Conservation (phyloP, 2,797 vertebrate genomes). For the Parotocinclus haroldoi region DNA sequence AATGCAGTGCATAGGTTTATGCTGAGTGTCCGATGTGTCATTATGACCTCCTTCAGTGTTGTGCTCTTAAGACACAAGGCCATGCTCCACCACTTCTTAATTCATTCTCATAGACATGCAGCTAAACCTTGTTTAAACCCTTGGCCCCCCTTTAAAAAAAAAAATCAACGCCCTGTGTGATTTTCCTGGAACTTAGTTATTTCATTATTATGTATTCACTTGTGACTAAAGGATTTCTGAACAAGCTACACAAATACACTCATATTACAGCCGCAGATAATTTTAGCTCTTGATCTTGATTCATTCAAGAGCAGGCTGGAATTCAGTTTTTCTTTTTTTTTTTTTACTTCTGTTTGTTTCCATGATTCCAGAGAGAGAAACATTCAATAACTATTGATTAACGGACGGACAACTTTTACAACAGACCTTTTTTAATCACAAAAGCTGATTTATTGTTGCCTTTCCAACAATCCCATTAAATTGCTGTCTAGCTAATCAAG, state of each 20-base stretch:
- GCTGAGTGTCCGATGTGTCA: too few species aligned
- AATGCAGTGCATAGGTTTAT: too few species aligned
- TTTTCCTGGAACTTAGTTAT: neutral
- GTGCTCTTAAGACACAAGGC: conserved; percentile 15
- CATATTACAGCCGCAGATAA: conserved; percentile 27
- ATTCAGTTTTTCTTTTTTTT: conserved; percentile 64
- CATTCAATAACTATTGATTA: conserved; percentile 82
- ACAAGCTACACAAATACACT: neutral
- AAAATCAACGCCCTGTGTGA: neutral
- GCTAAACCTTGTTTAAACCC: conserved; percentile 9
- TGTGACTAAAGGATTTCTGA: neutral
- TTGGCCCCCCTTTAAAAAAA: too few species aligned
- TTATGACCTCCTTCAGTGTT: neutral
- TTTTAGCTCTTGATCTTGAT: conserved; percentile 44
- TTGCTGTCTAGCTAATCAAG: conserved; percentile 83
- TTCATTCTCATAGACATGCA: conserved; percentile 28
- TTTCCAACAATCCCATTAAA: conserved; percentile 83
- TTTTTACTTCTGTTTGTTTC: conserved; percentile 42
- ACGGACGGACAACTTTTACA: conserved; percentile 76
- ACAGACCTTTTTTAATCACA: conserved; percentile 82
- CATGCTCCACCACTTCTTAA: conserved; percentile 21
- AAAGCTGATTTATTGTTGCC: conserved; percentile 82
- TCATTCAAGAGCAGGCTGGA: conserved; percentile 62
- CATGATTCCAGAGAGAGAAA: conserved; percentile 66
- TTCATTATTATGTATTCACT: neutral